Percentiles rank a stretch among this genome's conserved stretches.
Evolutionary conservation across 2,888 invertebrate species (phyloP).

Genomic region (Lasioglossum zephyrum): DNA sequence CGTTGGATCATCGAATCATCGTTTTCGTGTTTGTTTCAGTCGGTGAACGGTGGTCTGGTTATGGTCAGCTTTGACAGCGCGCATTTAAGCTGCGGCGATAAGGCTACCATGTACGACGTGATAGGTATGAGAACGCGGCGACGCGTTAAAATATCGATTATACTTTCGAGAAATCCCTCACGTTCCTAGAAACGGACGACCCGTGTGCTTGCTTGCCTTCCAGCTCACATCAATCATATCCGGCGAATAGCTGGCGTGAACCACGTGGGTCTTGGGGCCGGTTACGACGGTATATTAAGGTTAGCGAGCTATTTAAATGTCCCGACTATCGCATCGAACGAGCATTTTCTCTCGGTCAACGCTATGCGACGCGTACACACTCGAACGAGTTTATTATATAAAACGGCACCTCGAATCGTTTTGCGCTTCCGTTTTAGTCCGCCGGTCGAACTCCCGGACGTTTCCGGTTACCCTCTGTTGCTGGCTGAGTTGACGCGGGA

Average conservation of each 20-base stretch:
- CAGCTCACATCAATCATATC: constrained; percentile 88
- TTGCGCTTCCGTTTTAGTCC: constrained; percentile 79
- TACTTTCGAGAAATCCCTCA: constrained; percentile 10
- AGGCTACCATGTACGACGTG: constrained; percentile 87
- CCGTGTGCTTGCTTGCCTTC: constrained; percentile 49
- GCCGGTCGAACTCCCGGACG: constrained; percentile 86
- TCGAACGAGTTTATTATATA: neutral
- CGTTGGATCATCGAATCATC: neutral
- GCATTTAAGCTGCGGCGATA: constrained; percentile 87
- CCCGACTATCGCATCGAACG: neutral
- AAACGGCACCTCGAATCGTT: neutral
- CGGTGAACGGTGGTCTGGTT: constrained; percentile 87
- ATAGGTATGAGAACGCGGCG: constrained; percentile 84
- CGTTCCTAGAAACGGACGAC: constrained; percentile 2
- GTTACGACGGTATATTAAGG: constrained; percentile 86
- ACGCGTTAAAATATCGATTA: constrained; percentile 6
- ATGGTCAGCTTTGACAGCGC: constrained; percentile 89
- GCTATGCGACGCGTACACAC: neutral
- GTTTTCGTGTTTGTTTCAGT: constrained; percentile 82
- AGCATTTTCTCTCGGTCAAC: neutral
- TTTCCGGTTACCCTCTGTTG: constrained; percentile 87
- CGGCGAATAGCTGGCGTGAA: constrained; percentile 88
- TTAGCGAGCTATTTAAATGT: constrained; percentile 61
- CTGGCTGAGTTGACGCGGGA: constrained; percentile 87
- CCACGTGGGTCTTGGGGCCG: constrained; percentile 88